Percentiles rank a stretch among this genome's conserved stretches.
Conservation (phyloP, 1,140 invertebrate species). For the Dendrolimus punctatus region DNA sequence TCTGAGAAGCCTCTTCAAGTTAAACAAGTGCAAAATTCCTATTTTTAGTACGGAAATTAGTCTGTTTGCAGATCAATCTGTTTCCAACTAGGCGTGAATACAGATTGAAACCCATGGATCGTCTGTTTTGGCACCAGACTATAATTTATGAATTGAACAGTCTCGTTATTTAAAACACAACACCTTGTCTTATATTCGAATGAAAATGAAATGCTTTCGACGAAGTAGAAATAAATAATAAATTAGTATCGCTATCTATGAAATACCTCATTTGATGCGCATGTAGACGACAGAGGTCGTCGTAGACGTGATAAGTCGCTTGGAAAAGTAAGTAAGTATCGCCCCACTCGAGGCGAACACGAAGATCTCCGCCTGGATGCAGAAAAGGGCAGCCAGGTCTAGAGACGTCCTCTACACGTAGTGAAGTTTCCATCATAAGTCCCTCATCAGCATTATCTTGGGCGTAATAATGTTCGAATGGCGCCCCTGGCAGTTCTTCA, state of each 20-base stretch:
- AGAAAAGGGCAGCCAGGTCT: conserved; percentile 83
- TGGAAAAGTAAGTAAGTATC: conserved; percentile 89
- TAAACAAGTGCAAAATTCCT: too few relatives aligned
- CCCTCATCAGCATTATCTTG: conserved; percentile 88
- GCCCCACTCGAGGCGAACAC: conserved; percentile 89
- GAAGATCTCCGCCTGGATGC: conserved; percentile 83
- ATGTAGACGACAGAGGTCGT: conserved; percentile 87
- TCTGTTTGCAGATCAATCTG: too few relatives aligned
- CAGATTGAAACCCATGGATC: too few relatives aligned
- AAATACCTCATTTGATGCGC: conserved; percentile 87
- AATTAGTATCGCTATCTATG: conserved; percentile 1
- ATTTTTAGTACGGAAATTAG: too few relatives aligned
- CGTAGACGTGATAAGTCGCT: conserved; percentile 90
- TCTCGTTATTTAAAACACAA: too few relatives aligned
- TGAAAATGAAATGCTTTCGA: too few relatives aligned
- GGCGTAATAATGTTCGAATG: conserved; percentile 88
- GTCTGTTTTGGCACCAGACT: too few relatives aligned
- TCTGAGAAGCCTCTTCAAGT: too few relatives aligned
- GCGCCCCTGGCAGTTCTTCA: conserved; percentile 79
- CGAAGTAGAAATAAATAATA: neutral
- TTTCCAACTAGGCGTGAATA: too few relatives aligned
- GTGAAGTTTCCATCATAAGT: conserved; percentile 87
- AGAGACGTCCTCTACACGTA: conserved; percentile 85
- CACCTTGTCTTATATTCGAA: too few relatives aligned
- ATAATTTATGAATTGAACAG: too few relatives aligned